A percentile compares a stretch with the other conserved stretches of the same genome.
Conservation (phyloP, 2,113 vertebrate genomes). For the Lates calcarifer region DNA sequence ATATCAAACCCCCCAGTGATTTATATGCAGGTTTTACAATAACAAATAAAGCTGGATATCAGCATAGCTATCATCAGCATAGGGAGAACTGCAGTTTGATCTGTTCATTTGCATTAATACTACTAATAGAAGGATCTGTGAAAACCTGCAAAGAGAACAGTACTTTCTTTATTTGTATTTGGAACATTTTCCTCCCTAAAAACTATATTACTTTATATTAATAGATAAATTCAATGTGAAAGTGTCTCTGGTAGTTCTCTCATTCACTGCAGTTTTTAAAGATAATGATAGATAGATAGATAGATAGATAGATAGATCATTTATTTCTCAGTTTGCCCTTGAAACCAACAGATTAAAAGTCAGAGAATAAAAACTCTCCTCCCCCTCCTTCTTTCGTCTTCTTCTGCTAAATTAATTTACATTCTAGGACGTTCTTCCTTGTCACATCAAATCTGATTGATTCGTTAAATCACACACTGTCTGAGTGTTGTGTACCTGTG, state of each 20-base stretch:
- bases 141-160: no score
- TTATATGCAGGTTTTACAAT: background rate
- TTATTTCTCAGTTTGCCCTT: constrained; percentile 9
- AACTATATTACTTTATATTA: no score
- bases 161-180: no score
- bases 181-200: no score
- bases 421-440: constrained; percentile 36
- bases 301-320: background rate
- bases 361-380: background rate
- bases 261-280: no score
- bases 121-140: no score
- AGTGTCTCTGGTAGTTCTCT: no score
- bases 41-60: background rate
- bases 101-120: no score
- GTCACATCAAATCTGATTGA: constrained; percentile 40
- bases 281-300: background rate
- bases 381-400: constrained; percentile 9
- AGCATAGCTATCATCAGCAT: background rate
- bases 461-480: background rate
- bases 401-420: constrained; percentile 33
- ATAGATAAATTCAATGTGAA: no score
- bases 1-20: background rate
- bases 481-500: background rate
- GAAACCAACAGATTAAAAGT: background rate
- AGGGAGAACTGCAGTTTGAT: no score